Base-by-base conservation (phyloP, 2,113 vertebrate species). In the Mesembrinibis cayennensis region DNA sequence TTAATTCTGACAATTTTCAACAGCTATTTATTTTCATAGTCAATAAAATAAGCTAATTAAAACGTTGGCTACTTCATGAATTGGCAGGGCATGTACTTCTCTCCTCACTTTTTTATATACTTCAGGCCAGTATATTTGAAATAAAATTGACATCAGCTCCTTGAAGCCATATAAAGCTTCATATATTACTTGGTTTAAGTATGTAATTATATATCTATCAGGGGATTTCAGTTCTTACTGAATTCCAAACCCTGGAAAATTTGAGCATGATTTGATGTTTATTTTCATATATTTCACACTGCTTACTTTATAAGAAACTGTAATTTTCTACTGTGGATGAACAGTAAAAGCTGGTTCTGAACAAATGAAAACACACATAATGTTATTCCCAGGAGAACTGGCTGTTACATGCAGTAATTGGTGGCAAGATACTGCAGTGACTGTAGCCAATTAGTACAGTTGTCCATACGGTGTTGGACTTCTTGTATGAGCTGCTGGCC, bases 261-360 rank as follows among this genome's bases (percentile, higher is more conserved):
- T 59, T 1, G 16, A 73, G 10, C 50, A 15, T 63, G 45, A 49
- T 62, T 89, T 86, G 34, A 71, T 90, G 52, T 87, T 94, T 83
- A 87, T 94, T 93, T 95, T 76, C 56, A 47, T 78, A 9, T 23
- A 2, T 92, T 81, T 93, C 1, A 1, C 50, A 84, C 38, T 93
- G 42, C 63, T 93, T 67, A 34, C 67, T 90, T 86, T 67, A 52
- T 87, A 87, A 59, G 62, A 91, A 82, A 71, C 63, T 22, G 5
- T 77, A 49, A 87, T 89, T 92, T 96, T 81, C 55, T n/a, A 47
- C 86, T 95, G 76, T 82, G 67, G 58, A 34, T 77, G 90, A 94
- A 90, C 79, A 94, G 49, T 95, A 74, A 94, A 90, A 89, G 30
- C 67, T 93, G 84, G 9, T 93, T 94, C 61, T 87, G 80, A 91